These are phyloP conservation scores for Ptychodera flava DNA, from an alignment of 35 echinoderm and acorn worm species.

Conservation along the genomic window DNA sequence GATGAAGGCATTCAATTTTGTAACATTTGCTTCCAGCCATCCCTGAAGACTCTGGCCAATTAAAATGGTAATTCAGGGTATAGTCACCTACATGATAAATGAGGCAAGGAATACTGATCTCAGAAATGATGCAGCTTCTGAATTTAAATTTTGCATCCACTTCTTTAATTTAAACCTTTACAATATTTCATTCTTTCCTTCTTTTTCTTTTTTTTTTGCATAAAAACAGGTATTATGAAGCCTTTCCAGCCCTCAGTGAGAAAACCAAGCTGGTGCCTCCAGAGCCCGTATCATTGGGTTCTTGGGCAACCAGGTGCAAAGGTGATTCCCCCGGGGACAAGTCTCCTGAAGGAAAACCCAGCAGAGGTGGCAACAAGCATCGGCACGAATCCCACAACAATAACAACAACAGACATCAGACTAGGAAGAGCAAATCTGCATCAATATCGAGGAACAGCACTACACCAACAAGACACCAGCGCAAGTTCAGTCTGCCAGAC, in stretches of 20 bases:
- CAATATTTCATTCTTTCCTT: neutral
- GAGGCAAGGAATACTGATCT: no score
- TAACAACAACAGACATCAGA: neutral
- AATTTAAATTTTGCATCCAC: no score
- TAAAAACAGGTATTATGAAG: conserved; percentile 92
- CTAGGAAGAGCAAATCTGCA: conserved; percentile 53
- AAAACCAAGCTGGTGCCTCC: neutral
- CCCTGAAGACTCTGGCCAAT: no score
- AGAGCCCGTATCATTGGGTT: conserved; percentile 37
- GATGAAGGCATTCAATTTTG: no score
- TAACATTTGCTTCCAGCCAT: no score
- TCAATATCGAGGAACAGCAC: conserved; percentile 65
- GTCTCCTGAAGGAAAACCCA: neutral
- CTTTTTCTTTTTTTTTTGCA: conserved; percentile 14
- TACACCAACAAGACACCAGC: conserved; percentile 65
- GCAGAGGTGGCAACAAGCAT: neutral
- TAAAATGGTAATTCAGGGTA: no score
- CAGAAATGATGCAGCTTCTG: no score
- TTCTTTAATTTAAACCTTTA: neutral
- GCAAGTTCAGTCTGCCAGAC: conserved; percentile 73
- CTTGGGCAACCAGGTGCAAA: conserved; percentile 36
- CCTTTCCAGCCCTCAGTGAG: conserved; percentile 67
- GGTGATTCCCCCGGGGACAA: conserved; percentile 5
- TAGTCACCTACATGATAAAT: no score
- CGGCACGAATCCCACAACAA: neutral